These are phyloP conservation scores for Ophion ventricosus DNA, from an alignment of 2,888 invertebrate species.

Conservation along the genomic window DNA sequence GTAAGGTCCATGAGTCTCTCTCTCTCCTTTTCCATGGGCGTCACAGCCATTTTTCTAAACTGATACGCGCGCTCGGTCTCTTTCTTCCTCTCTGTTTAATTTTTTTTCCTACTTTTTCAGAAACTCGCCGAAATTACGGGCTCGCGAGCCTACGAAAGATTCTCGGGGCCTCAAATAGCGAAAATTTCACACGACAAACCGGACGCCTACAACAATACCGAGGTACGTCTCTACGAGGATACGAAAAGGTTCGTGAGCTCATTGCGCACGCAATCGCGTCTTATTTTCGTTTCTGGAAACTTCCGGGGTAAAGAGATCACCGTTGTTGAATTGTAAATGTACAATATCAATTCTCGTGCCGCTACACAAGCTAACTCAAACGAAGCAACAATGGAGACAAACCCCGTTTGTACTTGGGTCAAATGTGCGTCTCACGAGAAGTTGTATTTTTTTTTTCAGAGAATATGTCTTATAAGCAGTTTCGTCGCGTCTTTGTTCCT, in stretches of 20 bases:
- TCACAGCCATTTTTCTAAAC: conserved; percentile 13
- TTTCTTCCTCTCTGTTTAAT: conserved; percentile 13
- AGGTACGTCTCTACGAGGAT: conserved; percentile 83
- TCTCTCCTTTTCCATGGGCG: no score
- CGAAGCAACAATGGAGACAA: no score
- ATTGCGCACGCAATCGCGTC: no score
- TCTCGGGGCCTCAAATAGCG: conserved; percentile 97
- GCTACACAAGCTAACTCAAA: neutral
- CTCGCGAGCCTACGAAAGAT: conserved; percentile 94
- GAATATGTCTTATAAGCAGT: conserved; percentile 96
- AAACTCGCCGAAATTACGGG: conserved; percentile 92
- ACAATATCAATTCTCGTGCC: neutral
- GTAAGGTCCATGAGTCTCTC: conserved; percentile 82
- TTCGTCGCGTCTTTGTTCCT: conserved; percentile 95
- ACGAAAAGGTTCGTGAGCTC: no score
- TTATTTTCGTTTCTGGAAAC: conserved; percentile 10
- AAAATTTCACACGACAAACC: conserved; percentile 91
- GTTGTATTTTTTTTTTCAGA: conserved; percentile 81
- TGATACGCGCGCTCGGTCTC: neutral
- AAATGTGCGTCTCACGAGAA: neutral
- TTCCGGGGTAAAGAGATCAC: neutral
- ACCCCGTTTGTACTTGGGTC: neutral
- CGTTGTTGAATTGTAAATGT: neutral
- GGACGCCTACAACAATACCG: conserved; percentile 90
- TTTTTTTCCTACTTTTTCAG: conserved; percentile 82